These are phyloP conservation scores for Meles meles DNA, from an alignment of 2,113 vertebrate species.

Conservation along the genomic window DNA sequence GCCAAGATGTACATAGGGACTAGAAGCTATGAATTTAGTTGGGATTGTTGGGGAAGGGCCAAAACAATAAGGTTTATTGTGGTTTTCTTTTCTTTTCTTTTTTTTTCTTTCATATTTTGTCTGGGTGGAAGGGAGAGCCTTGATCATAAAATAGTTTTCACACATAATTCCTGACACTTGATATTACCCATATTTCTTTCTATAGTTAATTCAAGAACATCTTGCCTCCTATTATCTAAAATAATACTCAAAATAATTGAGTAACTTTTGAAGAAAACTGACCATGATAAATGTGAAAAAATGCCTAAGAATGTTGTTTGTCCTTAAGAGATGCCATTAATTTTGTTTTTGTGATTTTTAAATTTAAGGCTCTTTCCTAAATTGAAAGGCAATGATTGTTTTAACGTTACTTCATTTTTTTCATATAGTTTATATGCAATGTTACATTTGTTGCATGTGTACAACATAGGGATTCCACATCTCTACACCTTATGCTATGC, in stretches of 20 bases:
- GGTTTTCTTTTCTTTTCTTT: neutral
- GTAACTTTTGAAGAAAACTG: neutral
- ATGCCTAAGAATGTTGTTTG: neutral
- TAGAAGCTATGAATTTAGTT: neutral
- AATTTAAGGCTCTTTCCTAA: neutral
- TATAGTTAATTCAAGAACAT: neutral
- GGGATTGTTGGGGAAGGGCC: neutral
- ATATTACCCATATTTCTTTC: neutral
- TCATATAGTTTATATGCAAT: neutral
- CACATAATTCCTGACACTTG: neutral
- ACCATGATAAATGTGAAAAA: neutral
- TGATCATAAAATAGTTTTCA: neutral
- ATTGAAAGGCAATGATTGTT: neutral
- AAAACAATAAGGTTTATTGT: neutral
- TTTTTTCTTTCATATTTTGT: neutral
- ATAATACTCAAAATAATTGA: neutral
- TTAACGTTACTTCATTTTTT: neutral
- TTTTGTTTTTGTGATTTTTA: neutral
- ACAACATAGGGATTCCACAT: neutral
- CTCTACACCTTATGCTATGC: neutral
- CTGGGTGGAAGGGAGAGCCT: neutral
- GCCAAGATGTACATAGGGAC: neutral
- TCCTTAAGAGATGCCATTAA: neutral
- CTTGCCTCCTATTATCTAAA: neutral
- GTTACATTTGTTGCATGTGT: neutral